These are phyloP conservation scores for Papilio demoleus DNA, from an alignment of 2,888 invertebrate genomes.

Conservation along the genomic window DNA sequence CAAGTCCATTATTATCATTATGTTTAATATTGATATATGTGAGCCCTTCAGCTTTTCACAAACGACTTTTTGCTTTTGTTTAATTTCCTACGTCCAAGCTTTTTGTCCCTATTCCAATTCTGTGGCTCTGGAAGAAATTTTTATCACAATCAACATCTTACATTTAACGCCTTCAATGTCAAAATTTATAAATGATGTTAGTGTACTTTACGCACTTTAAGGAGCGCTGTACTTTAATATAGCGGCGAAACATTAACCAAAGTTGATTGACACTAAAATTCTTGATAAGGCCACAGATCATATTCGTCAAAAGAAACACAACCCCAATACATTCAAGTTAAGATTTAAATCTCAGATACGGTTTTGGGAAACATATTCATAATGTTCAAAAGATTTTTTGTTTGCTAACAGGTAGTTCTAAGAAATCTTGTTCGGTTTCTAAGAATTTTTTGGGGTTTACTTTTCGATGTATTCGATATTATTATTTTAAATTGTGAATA, in stretches of 20 bases:
- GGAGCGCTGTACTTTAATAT: no score
- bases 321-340: not conserved
- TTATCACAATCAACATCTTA: no score
- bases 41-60: conserved; percentile 49
- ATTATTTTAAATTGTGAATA: not conserved
- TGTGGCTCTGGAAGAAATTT: no score
- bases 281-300: no score
- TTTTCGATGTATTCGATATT: conserved; percentile 43
- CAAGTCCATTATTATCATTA: conserved; percentile 49
- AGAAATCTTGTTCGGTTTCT: conserved; percentile 62
- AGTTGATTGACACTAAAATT: no score
- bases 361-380: not conserved
- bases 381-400: conserved; percentile 50
- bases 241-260: no score
- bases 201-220: no score
- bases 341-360: conserved; percentile 18
- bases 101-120: no score
- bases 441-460: conserved; percentile 58
- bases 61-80: conserved; percentile 53
- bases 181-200: no score
- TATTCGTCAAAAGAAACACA: conserved; percentile 36
- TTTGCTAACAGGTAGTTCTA: conserved; percentile 63
- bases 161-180: no score
- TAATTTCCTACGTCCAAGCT: conserved; percentile 52
- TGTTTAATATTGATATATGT: conserved; percentile 62